Conservation (phyloP, 2,888 invertebrate species). For the Limnephilus marmoratus region DNA sequence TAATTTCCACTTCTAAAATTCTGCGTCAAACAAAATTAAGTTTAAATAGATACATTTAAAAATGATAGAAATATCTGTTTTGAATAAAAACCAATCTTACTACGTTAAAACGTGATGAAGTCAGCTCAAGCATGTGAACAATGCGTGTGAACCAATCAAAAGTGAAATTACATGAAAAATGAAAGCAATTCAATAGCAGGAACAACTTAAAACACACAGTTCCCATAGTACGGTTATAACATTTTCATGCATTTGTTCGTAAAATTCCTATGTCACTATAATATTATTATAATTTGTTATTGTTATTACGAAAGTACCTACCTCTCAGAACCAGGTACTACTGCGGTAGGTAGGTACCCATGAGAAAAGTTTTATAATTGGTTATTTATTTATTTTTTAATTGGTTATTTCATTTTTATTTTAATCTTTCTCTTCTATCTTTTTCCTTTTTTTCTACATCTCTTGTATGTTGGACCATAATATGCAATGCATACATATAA, state of each 20-base stretch:
- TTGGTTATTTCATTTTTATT: no score
- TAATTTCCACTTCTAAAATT: no score
- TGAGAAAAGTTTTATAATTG: neutral
- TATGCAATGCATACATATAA: no score
- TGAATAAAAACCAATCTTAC: neutral
- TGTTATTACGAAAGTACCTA: neutral
- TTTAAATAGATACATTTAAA: neutral
- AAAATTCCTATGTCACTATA: neutral
- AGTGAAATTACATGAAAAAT: neutral
- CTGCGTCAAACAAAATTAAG: no score
- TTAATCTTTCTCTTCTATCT: no score
- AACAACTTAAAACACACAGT: neutral
- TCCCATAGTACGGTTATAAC: neutral
- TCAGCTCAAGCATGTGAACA: neutral
- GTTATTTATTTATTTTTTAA: no score
- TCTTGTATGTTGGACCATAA: no score
- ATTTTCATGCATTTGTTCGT: neutral
- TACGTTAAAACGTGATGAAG: neutral
- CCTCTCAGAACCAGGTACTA: neutral
- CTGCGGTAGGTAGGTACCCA: neutral
- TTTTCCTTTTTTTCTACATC: no score
- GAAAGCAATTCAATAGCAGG: neutral
- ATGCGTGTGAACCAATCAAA: neutral
- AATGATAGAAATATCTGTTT: neutral
- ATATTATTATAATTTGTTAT: neutral